Base-by-base conservation (phyloP, 1,140 invertebrate species). In the Drosophila micromelanica region DNA sequence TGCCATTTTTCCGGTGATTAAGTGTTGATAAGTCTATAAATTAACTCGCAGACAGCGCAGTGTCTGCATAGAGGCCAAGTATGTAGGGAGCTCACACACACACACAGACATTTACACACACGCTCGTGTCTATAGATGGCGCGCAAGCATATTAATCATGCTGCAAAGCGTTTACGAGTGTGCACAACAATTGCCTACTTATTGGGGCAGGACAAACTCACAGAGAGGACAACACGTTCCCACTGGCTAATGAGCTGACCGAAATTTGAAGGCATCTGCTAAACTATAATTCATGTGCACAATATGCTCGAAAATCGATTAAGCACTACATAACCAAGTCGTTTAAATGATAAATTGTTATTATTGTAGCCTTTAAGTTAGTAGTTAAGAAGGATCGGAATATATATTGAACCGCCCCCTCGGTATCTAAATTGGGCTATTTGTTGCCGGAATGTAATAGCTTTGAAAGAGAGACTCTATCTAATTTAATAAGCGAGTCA, bases 1-100 rank as follows among this genome's bases (percentile, higher is more conserved):
- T 79, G 68, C 79, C 80, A 84, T 89, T 89, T 89, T 89, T 90
- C 85, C 84, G 84, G 84, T 89, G 85, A 89, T 89, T 89, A 89
- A 89, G 84, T 89, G 84, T 90, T 89, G 84, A 89, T 89, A 89
- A 89, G 85, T 89, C 85, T 84, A 89, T 89, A 89, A 89, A 89
- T 89, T 89, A 89, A 89, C 84, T 77, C 48, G 70, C 71, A 81
- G 84, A 82, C 80, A 80, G 37, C 52, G 52, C 37, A 17, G 30
- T 40, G 35, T 52, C 37, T 27, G 23, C 27, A 43, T 13, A 42
- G 60, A 30, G 13, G 11, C 11, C 37, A 38, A 12, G 37, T 4
- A n/a, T 38, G 11, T 38, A 5, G 11, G 27, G 48, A n/a, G 48
- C 32, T 38, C 51, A 65, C 17, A 48, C 62, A 48, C 20, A 51